phyloP scores from a whole-genome alignment of 2,888 invertebrate species.

The Rhodophaea formosa region DNA sequence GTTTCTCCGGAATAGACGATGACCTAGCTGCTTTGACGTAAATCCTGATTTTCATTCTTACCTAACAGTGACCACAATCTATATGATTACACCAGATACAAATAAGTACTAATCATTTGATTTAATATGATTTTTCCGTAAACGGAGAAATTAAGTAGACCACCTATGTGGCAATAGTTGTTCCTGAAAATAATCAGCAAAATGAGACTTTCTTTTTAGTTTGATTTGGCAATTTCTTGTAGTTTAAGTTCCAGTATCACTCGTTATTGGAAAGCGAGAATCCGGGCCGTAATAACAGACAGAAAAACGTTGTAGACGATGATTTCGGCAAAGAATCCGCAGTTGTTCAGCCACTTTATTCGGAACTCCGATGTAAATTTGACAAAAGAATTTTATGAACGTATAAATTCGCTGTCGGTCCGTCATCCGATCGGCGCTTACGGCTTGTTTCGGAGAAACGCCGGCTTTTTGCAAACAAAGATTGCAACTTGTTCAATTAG shows the following conservation, averaged over 20 bases:
- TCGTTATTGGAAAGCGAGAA: slow-evolving; percentile 35
- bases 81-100: no score
- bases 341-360: slow-evolving; percentile 53
- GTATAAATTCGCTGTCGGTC: slow-evolving; percentile 68
- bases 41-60: no score
- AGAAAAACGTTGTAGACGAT: slow-evolving; percentile 63
- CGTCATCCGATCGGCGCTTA: slow-evolving; percentile 62
- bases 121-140: no score
- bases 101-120: no score
- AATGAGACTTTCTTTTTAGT: slow-evolving; percentile 36
- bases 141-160: no score
- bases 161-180: no score
- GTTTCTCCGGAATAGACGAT: no score
- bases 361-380: slow-evolving; percentile 73
- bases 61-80: slow-evolving; percentile 21
- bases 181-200: slow-evolving; percentile 51
- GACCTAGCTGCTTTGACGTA: no score
- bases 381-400: slow-evolving; percentile 79
- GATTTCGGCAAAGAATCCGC: slow-evolving; percentile 73
- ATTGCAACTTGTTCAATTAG: slow-evolving; percentile 74
- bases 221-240: slow-evolving; percentile 17
- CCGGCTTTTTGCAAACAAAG: slow-evolving; percentile 60
- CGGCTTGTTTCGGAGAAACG: slow-evolving; percentile 64
- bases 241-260: slow-evolving; percentile 32
- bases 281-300: slow-evolving; percentile 59